These are phyloP conservation scores for Nyctibius grandis DNA, from an alignment of 2,797 vertebrate genomes.

Conservation along the genomic window DNA sequence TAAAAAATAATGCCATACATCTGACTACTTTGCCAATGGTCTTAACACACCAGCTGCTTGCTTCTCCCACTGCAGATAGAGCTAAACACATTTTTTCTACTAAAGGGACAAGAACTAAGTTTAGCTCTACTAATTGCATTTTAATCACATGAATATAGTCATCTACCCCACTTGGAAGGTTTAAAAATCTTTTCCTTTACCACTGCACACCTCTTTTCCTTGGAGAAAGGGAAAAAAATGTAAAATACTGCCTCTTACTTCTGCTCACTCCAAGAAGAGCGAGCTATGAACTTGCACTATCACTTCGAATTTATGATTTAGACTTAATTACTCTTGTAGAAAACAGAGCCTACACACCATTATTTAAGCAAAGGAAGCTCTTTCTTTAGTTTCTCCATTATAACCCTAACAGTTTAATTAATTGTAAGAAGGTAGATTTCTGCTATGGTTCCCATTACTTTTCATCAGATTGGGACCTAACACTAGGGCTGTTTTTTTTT, in stretches of 20 bases:
- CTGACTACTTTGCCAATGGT: not conserved
- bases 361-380: not conserved
- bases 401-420: not conserved
- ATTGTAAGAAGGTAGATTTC: not conserved
- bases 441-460: not conserved
- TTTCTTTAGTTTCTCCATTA: not conserved
- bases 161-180: not conserved
- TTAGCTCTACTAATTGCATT: conserved; percentile 5
- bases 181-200: not conserved
- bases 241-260: not conserved
- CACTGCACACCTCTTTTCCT: not conserved
- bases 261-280: not conserved
- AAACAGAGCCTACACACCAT: not conserved
- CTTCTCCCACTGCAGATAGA: not conserved
- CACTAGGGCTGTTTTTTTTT: not conserved
- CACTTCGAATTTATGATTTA: not conserved
- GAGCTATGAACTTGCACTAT: not conserved
- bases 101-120: not conserved
- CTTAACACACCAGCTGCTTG: not conserved
- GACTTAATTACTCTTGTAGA: not conserved
- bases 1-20: not conserved
- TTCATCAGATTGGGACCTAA: not conserved
- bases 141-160: not conserved
- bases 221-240: not conserved
- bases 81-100: not conserved